Conservation (phyloP, 2,888 invertebrate species). For the Xestia ashworthii region DNA sequence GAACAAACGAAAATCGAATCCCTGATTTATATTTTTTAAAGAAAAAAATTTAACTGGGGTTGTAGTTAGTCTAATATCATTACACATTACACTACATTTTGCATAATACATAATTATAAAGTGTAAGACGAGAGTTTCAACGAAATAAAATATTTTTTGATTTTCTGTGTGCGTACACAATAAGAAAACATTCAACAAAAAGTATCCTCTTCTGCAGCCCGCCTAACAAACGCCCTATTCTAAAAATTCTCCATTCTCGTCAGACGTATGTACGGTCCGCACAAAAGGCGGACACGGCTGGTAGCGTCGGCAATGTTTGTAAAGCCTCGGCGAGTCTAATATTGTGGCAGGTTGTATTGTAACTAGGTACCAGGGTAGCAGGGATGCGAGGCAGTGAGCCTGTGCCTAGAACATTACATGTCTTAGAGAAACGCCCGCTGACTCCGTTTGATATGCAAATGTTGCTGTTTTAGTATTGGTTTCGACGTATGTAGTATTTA, state of each 20-base stretch:
- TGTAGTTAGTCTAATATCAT: background rate
- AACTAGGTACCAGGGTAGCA: slow-evolving; percentile 31
- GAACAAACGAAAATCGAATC: background rate
- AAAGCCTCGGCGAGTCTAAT: slow-evolving; percentile 61
- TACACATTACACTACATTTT: too few relatives aligned
- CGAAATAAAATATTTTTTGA: background rate
- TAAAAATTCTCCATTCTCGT: slow-evolving; percentile 53
- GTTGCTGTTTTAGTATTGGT: slow-evolving; percentile 36
- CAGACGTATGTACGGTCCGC: slow-evolving; percentile 64
- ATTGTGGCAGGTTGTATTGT: slow-evolving; percentile 62
- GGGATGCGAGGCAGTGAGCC: slow-evolving; percentile 7
- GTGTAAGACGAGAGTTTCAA: background rate
- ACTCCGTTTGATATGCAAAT: slow-evolving; percentile 54
- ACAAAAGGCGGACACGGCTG: slow-evolving; percentile 73
- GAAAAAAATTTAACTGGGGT: background rate
- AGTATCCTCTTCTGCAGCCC: slow-evolving; percentile 17
- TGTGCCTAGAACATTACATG: slow-evolving; percentile 39
- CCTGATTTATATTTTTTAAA: background rate
- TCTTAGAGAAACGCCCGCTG: slow-evolving; percentile 28
- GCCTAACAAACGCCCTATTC: slow-evolving; percentile 53
- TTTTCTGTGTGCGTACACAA: background rate
- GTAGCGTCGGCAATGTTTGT: slow-evolving; percentile 70
- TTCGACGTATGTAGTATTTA: slow-evolving; percentile 27
- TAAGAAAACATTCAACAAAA: slow-evolving; percentile 3
- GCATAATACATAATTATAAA: background rate